phyloP scores from a whole-genome alignment of 1,140 invertebrate genomes.

The Bilobella aurantiaca region DNA sequence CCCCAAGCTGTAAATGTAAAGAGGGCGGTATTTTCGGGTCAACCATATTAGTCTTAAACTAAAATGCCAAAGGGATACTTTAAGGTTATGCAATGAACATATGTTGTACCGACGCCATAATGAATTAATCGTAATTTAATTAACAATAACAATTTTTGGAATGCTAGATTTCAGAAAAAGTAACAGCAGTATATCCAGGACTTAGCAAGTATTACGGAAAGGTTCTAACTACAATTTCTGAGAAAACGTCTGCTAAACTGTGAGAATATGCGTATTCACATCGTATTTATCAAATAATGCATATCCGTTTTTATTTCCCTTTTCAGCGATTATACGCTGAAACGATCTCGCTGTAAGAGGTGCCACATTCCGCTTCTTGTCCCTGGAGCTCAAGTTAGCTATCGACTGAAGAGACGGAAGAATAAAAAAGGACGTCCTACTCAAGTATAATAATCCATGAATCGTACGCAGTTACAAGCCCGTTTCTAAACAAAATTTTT shows the following conservation, averaged over 20 bases:
- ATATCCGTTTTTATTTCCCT: background rate
- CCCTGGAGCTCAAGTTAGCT: background rate
- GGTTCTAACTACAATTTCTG: background rate
- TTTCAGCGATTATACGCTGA: background rate
- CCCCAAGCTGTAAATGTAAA: no score
- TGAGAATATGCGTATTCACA: no score
- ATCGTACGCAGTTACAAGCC: background rate
- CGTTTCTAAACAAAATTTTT: background rate
- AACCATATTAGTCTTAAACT: no score
- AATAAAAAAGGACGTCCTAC: background rate
- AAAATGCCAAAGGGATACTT: no score
- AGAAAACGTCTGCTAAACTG: background rate
- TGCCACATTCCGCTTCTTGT: background rate
- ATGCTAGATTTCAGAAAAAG: background rate
- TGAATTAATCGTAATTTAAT: no score
- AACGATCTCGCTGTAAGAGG: background rate
- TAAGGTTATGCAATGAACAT: no score
- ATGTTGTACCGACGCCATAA: no score
- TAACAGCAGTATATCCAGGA: background rate
- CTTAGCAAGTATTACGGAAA: background rate
- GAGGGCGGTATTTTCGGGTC: no score
- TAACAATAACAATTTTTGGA: no score
- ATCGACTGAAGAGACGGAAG: background rate
- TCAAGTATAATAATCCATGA: background rate
- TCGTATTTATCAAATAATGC: no score